Evolutionary conservation across 2,113 vertebrate species (phyloP), one percentile per base, ranked within the genome.

Genomic region (Sorex fumeus): DNA sequence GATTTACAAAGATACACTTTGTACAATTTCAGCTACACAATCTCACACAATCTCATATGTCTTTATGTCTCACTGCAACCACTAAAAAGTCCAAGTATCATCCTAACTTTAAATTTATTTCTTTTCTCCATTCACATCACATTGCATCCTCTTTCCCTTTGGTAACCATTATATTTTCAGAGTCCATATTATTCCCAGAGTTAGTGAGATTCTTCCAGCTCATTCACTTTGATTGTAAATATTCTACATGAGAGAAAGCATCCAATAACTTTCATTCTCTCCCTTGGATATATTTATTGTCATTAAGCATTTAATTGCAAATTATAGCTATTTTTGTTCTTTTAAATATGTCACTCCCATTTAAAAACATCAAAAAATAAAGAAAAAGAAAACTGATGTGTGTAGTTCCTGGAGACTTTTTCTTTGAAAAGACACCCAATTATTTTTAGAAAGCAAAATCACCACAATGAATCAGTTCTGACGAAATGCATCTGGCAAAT

Each of bases 251-350:
- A 60, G 57, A 60, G 21, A 60, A 60, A 60, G 6, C 5, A 21
- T 5, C 53, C 18, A 19, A 23, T 23, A 60, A 60, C 21, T 60
- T 0, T 60, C 18, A 4, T 60, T 60, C 57, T 23, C 16, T 60
- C 6, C 18, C 18, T 60, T 4, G 19, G 21, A 60, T 81, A 78
- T 96, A 95, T 93, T 86, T 92, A 91, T 69, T n/a, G 34, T 67
- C 91, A 95, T 32, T 47, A 64, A 95, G 32, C 15, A 75, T 79
- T 66, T 87, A 93, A 77, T 90, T 93, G 62, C 75, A 66, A 95
- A 95, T 88, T 45, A 30, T 19, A 4, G 7, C 2, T 28, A 16
- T 62, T 67, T 67, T 77, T 81, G 40, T 53, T 78, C 2, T 47
- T 90, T 94, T 85, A 47, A 72, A 1, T 82, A 70, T 80, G 53